phyloP scores from a whole-genome alignment of 2,797 vertebrate species.

The Meda fulgida region DNA sequence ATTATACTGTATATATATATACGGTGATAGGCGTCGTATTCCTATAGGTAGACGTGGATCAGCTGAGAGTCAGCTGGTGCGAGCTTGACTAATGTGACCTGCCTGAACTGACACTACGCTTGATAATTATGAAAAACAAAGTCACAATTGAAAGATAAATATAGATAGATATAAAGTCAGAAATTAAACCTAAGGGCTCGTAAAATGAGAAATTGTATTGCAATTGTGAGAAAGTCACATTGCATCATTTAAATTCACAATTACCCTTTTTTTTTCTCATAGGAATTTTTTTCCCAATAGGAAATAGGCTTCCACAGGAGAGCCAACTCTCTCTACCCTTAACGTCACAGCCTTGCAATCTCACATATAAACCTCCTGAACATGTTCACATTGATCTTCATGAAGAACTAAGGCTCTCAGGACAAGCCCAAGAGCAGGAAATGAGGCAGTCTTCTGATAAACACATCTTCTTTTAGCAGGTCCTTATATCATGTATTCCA shows the following conservation, averaged over 20 bases:
- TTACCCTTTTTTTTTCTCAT: background rate
- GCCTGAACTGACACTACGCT: too few species aligned
- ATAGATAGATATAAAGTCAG: background rate
- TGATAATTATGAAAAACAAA: background rate
- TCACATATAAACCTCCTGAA: background rate
- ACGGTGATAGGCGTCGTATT: too few species aligned
- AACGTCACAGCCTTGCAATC: background rate
- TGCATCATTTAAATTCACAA: background rate
- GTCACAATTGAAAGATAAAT: too few species aligned
- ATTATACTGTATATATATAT: too few species aligned
- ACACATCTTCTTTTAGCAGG: background rate
- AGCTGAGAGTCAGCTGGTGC: too few species aligned
- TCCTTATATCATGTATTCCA: constrained; percentile 5
- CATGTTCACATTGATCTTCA: background rate
- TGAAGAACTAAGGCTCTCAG: background rate
- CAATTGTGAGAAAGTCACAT: background rate
- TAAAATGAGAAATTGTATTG: background rate
- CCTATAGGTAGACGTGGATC: too few species aligned
- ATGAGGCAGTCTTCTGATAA: background rate
- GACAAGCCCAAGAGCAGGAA: background rate
- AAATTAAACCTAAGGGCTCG: background rate
- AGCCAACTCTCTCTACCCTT: background rate
- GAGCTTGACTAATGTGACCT: too few species aligned
- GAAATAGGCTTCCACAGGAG: background rate
- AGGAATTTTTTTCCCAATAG: too few species aligned